These are phyloP conservation scores for Psephotus haematonotus DNA, from an alignment of 2,113 vertebrate genomes.

Conservation along the genomic window DNA sequence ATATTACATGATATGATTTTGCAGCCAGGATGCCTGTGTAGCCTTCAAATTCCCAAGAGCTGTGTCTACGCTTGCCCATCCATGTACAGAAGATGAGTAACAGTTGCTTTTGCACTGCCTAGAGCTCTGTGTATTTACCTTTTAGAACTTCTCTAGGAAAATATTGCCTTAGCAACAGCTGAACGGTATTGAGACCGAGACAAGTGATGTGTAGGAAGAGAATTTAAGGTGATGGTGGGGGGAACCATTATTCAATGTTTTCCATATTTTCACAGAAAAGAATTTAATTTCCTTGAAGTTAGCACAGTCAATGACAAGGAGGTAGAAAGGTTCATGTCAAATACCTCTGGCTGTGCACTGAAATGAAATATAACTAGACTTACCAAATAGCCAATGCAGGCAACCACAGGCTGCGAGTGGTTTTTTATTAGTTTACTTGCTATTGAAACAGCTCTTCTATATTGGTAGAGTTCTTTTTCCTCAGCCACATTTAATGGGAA, in stretches of 20 bases:
- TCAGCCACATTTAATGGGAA: background rate
- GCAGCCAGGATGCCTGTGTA: background rate
- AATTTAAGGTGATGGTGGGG: background rate
- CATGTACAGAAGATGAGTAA: rapidly evolving
- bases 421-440: background rate
- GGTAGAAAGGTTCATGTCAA: background rate
- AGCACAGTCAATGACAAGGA: background rate
- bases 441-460: background rate
- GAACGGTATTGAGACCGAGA: background rate
- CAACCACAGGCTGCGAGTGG: background rate
- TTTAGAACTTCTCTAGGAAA: background rate
- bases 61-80: background rate
- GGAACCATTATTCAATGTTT: background rate
- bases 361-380: background rate
- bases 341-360: background rate
- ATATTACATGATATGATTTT: rapidly evolving
- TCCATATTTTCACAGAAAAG: background rate
- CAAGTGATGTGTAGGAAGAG: background rate
- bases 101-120: background rate
- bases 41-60: background rate
- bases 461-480: background rate
- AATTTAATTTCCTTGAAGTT: background rate
- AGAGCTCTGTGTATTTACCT: background rate
- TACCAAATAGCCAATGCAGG: background rate
- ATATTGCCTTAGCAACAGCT: background rate